Conservation (phyloP, 2,797 vertebrate genomes). For the Zenarchopterus dispar region DNA sequence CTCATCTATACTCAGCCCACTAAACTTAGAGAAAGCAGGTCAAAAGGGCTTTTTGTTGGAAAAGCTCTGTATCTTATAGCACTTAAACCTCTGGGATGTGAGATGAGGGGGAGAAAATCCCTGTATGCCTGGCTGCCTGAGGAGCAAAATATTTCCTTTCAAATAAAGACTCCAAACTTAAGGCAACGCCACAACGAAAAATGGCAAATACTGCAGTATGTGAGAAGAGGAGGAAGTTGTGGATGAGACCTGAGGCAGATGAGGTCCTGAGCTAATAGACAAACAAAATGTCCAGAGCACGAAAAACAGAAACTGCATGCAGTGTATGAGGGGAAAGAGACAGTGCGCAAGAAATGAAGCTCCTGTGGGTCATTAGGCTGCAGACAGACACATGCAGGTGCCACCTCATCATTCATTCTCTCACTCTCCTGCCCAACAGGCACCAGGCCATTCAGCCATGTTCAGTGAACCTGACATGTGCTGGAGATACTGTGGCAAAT, state of each 20-base stretch:
- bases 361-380: constrained; percentile 75
- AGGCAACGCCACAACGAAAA: constrained; percentile 37
- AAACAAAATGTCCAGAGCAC: constrained; percentile 26
- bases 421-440: constrained; percentile 53
- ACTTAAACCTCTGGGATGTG: constrained; percentile 59
- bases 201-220: constrained; percentile 28
- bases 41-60: constrained; percentile 62
- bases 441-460: constrained; percentile 57
- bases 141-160: constrained; percentile 59
- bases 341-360: constrained; percentile 22
- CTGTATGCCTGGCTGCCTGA: constrained; percentile 29
- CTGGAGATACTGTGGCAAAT: constrained; percentile 68
- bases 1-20: constrained; percentile 55
- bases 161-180: constrained; percentile 50
- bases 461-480: constrained; percentile 68
- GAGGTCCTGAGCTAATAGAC: constrained; percentile 39
- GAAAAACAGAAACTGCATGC: constrained; percentile 39
- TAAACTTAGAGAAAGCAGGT: constrained; percentile 61
- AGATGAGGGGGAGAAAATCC: constrained; percentile 53
- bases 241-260: constrained; percentile 21
- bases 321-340: constrained; percentile 27
- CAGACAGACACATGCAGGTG: constrained; percentile 68
- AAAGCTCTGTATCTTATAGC: constrained; percentile 45
- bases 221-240: constrained; percentile 32
- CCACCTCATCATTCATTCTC: constrained; percentile 73